Evolutionary conservation across 2,888 invertebrate species (phyloP), one percentile per base, ranked within the genome.

Genomic region (Ornithoptera priamus): DNA sequence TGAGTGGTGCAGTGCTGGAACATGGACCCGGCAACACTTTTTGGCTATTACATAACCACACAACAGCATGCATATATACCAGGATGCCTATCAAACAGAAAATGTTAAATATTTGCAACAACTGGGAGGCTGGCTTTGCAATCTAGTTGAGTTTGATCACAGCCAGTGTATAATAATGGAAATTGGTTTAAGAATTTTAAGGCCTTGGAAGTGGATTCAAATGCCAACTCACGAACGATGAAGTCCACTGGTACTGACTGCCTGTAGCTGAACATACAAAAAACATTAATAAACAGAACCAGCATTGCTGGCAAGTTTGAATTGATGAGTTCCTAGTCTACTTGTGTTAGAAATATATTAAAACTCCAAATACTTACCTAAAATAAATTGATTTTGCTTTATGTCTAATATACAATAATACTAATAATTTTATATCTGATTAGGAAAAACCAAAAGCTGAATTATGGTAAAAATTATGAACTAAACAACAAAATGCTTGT

Each of bases 201-300:
- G 92, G 97, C 97, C 90, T 97, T 96, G 88, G 96, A 95, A 86
- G 92, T 93, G 79, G 96, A 95, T 83, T 95, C 95, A 94, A 98
- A 98, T 85, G 96, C 97, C 94, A 99, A 94, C 94, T 97, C 96
- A 90, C 95, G 95, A 87, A 95, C 93, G 93, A 99, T 94, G 95
- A 96, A 97, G 88, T 95, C 95, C 93, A 98, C 94, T 82, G 96
- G 95, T 93, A 99, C 94, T 90, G 94, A 95, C 93, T 97, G 98
- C 85, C 98, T 98, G 95, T 97, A 98, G 95, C 98, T 98, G 96
- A 88, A 95, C 94, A 93, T 92, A 93, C 82, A 91, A 93, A 81
- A 85, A 80, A 88, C 78, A 78, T 89, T 91, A 88, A 81, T 86
- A 81, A 82, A 85, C 83, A 86, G 78, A 77, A 79, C 88, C 88